phyloP scores from a whole-genome alignment of 2,888 invertebrate genomes.

The Eupithecia dodoneata region DNA sequence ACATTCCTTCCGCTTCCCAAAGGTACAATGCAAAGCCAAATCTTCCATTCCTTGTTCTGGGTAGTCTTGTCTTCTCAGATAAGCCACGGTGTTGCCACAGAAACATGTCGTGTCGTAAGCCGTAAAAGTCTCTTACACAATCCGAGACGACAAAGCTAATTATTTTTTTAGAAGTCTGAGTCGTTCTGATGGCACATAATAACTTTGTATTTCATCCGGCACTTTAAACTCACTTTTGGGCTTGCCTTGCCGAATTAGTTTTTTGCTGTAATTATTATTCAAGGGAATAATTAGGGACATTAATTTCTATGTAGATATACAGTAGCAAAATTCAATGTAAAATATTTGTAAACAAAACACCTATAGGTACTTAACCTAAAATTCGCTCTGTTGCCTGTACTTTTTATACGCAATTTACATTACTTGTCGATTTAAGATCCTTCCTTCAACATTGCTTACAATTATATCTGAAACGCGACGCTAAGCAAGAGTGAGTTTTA shows the following conservation, averaged over 20 bases:
- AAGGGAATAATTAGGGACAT: not conserved
- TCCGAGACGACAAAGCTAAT: slow-evolving; percentile 57
- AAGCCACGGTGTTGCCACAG: not conserved
- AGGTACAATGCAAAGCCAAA: not conserved
- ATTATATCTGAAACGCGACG: too few species aligned
- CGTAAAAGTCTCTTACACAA: slow-evolving; percentile 45
- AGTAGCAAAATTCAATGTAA: too few species aligned
- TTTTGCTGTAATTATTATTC: not conserved
- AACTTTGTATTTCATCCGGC: slow-evolving; percentile 51
- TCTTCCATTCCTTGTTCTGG: not conserved
- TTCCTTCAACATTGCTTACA: too few species aligned
- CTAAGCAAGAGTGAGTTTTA: too few species aligned
- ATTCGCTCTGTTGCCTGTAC: too few species aligned
- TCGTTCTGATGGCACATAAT: slow-evolving; percentile 74
- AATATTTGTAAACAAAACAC: too few species aligned
- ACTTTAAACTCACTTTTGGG: slow-evolving; percentile 24
- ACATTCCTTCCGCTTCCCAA: too few species aligned
- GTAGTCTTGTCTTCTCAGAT: not conserved
- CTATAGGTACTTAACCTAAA: too few species aligned
- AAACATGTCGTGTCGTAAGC: slow-evolving; percentile 37
- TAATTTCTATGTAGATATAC: not conserved
- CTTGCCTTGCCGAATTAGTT: slow-evolving; percentile 28
- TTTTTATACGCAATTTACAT: too few species aligned
- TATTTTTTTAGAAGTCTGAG: slow-evolving; percentile 70
- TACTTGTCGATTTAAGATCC: too few species aligned